Base-by-base conservation (phyloP, 2,113 vertebrate species). In the Carettochelys insculpta region DNA sequence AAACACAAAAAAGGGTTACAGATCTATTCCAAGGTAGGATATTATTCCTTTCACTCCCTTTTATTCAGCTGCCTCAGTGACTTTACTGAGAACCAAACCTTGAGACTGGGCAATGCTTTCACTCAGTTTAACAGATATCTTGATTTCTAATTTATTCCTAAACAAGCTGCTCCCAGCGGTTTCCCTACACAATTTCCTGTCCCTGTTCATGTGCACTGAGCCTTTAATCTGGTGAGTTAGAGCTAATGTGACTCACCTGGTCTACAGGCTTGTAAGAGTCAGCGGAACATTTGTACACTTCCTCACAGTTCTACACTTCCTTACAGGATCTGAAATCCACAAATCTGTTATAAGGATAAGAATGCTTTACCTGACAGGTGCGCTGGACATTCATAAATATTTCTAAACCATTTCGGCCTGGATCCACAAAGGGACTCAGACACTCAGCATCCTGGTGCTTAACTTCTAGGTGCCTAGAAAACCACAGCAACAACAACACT, bases 371-470 rank as follows among this genome's bases (percentile, higher is more conserved):
- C 13, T 92, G 73, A 47, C 52, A 95, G 92, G 93, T 86, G 65
- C 73, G 95, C 90, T 79, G 38, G 93, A 92, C 83, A 95, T 92
- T 95, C 95, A 97, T 95, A 92, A 96, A 92, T 61, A 89, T 93
- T 95, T 93, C 8, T 12, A 95, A 93, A 84, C 82, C 51, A 19
- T 53, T 79, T 22, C 38, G n/a, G 61, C 17, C 61, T 65, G 8
- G n/a, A 65, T 65, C 61, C 61, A 65, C 61, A 38, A 20, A 38
- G 34, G 5, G 61, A 65, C 58, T 68, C 19, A 17, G 38, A 68
- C 61, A 68, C 9, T 38, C 34, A 38, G 19, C n/a, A 68, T 11
- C 61, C 20, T 68, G 61, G 8, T 38, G n/a, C 61, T 38, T 38
- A 68, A 38, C n/a, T 68, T 68, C n/a, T 68, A 68, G n/a, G 9